Evolutionary conservation across 2,113 vertebrate genomes (phyloP).

Genomic region (Muntiacus reevesi): DNA sequence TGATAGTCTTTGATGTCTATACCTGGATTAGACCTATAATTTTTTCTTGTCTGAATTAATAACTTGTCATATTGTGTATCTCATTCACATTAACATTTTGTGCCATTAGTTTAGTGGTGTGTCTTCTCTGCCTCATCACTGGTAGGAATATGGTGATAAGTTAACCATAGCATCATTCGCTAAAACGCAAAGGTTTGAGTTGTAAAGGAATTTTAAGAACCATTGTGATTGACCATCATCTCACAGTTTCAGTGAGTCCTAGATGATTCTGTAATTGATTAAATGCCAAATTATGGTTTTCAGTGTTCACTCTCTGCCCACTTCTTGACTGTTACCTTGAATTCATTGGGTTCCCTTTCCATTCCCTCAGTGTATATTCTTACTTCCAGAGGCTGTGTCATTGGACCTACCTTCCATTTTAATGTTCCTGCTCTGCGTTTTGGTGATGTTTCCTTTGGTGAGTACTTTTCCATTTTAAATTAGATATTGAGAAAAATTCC

Average conservation of each 20-base stretch:
- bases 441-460: conserved; percentile 90
- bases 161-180: neutral
- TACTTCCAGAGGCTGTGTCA: conserved; percentile 85
- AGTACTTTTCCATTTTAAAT: conserved; percentile 67
- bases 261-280: neutral
- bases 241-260: neutral
- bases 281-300: conserved; percentile 20
- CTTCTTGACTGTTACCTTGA: neutral
- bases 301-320: neutral
- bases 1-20: neutral
- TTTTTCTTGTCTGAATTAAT: neutral
- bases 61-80: neutral
- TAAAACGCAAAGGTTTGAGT: conserved; percentile 56
- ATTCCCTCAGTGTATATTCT: neutral
- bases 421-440: conserved; percentile 84
- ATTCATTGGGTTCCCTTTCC: neutral
- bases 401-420: conserved; percentile 87
- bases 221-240: neutral
- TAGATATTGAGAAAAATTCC: neutral
- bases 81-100: neutral
- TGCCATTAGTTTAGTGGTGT: neutral
- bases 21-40: neutral
- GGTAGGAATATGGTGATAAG: neutral
- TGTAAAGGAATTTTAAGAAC: conserved; percentile 5
- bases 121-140: neutral